phyloP scores from a whole-genome alignment of 2,113 vertebrate genomes.

The Bos javanicus region DNA sequence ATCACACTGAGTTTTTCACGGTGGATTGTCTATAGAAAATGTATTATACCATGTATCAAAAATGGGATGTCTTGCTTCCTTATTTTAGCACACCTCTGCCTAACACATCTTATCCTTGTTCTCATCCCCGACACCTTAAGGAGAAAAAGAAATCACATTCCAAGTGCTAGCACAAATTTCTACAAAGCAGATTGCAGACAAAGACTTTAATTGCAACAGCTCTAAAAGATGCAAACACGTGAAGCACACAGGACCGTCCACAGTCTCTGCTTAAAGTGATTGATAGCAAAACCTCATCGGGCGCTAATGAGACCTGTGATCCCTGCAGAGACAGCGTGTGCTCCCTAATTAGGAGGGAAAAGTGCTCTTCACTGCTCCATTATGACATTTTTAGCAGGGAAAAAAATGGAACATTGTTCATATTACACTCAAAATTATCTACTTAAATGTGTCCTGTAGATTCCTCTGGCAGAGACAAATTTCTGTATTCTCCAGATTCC shows the following conservation, averaged over 20 bases:
- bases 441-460: not conserved
- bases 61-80: not conserved
- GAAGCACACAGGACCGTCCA: not conserved
- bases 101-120: not conserved
- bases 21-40: not conserved
- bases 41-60: not conserved
- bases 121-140: accelerated
- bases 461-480: not conserved
- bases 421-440: not conserved
- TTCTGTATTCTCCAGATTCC: not conserved
- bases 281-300: not conserved
- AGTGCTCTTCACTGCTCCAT: not conserved
- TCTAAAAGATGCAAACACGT: not conserved
- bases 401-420: not conserved
- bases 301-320: slow-evolving; percentile 19
- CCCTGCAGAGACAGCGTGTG: not conserved
- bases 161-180: not conserved
- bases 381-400: slow-evolving; percentile 9
- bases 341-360: slow-evolving; percentile 23
- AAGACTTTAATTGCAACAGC: not conserved
- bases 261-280: slow-evolving; percentile 1
- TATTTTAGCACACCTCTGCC: not conserved
- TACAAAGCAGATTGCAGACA: not conserved
- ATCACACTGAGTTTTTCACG: not conserved
- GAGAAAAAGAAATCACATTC: not conserved